These are phyloP conservation scores for Nasonovia ribisnigri DNA, from an alignment of 2,888 invertebrate species.

Conservation along the genomic window DNA sequence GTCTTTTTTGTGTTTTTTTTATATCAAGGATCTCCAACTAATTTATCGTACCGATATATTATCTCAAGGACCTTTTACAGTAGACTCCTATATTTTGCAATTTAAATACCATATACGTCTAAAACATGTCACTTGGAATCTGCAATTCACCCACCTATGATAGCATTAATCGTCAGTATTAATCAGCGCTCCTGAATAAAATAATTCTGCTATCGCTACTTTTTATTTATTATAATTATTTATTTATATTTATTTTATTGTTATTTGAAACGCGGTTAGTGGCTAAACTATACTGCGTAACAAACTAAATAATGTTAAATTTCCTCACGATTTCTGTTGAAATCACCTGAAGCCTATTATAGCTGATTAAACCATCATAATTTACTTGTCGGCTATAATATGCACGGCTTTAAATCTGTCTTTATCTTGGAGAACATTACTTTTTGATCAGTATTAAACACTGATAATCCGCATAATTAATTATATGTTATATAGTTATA, in stretches of 20 bases:
- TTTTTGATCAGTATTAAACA: neutral
- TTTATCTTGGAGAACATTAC: neutral
- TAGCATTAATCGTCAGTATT: neutral
- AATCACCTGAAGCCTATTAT: neutral
- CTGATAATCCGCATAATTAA: conserved; percentile 18
- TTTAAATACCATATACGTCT: neutral
- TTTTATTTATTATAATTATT: neutral
- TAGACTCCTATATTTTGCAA: neutral
- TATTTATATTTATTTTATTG: neutral
- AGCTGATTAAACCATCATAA: neutral
- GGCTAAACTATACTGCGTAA: neutral
- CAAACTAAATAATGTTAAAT: neutral
- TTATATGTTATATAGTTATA: neutral
- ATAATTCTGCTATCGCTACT: neutral
- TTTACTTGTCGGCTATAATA: neutral
- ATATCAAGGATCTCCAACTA: neutral
- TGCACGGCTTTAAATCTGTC: neutral
- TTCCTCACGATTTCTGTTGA: neutral
- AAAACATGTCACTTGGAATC: neutral
- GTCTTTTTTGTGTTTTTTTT: neutral
- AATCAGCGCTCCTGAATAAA: neutral
- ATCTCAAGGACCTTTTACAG: neutral
- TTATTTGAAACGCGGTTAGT: neutral
- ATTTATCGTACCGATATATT: neutral
- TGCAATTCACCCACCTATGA: neutral